Evolutionary conservation across 2,113 vertebrate genomes (phyloP).

Genomic region (Anhinga rufa): DNA sequence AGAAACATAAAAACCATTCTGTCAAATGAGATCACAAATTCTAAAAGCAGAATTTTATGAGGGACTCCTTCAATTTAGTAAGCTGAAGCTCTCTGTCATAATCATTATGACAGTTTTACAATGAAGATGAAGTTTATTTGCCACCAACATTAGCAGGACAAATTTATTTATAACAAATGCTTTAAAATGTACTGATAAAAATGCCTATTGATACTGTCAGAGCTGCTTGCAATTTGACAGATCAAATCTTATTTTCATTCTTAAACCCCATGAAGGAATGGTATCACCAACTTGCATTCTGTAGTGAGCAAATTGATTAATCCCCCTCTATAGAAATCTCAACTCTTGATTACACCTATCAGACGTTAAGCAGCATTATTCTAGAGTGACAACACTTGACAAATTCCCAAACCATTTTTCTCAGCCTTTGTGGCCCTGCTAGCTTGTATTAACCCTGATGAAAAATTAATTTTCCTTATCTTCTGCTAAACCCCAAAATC

Average conservation of each 20-base stretch:
- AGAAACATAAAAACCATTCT: background rate
- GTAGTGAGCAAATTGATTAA: slow-evolving; percentile 93
- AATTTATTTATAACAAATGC: slow-evolving; percentile 75
- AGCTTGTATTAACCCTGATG: slow-evolving; percentile 94
- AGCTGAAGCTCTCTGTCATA: slow-evolving; percentile 38
- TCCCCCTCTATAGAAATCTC: slow-evolving; percentile 92
- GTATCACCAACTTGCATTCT: slow-evolving; percentile 82
- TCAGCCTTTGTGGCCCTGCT: slow-evolving; percentile 86
- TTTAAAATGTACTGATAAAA: slow-evolving; percentile 72
- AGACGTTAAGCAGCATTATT: slow-evolving; percentile 93
- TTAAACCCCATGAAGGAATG: slow-evolving; percentile 73
- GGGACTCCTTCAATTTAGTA: slow-evolving; percentile 28
- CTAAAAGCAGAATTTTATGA: background rate
- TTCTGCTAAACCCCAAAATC: slow-evolving; percentile 94
- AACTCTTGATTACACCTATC: slow-evolving; percentile 91
- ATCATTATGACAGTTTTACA: slow-evolving; percentile 38
- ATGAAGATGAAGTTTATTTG: slow-evolving; percentile 64
- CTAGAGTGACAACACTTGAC: slow-evolving; percentile 90
- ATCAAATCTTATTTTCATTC: slow-evolving; percentile 89
- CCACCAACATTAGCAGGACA: slow-evolving; percentile 71
- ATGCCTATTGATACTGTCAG: slow-evolving; percentile 69
- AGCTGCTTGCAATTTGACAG: slow-evolving; percentile 84
- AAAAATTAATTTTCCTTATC: slow-evolving; percentile 99
- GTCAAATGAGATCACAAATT: background rate
- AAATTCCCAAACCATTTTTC: slow-evolving; percentile 84